phyloP scores from a whole-genome alignment of 2,888 invertebrate genomes.

The Xylota sylvarum region DNA sequence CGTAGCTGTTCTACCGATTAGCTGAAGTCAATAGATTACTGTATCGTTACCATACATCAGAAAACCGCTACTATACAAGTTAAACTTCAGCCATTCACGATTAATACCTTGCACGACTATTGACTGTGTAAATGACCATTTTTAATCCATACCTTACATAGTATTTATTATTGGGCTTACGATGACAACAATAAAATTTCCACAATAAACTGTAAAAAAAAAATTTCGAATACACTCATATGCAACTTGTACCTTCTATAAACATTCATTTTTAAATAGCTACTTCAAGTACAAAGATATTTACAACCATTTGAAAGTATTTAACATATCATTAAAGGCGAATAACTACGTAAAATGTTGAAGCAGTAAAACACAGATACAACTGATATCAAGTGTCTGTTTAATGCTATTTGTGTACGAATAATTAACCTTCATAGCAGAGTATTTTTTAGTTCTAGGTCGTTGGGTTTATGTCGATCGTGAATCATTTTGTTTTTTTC shows the following conservation, averaged over 20 bases:
- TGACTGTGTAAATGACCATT: no score
- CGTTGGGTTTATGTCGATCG: not conserved
- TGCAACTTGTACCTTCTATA: not conserved
- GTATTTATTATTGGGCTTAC: no score
- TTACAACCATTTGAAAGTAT: not conserved
- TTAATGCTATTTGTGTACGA: not conserved
- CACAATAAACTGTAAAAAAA: not conserved
- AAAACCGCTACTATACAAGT: no score
- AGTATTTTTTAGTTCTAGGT: not conserved
- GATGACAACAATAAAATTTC: no score
- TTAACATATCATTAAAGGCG: not conserved
- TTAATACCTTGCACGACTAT: no score
- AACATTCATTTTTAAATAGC: not conserved
- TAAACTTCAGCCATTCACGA: no score
- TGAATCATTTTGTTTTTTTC: not conserved
- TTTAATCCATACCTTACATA: no score
- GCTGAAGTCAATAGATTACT: no score
- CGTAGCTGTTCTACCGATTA: no score
- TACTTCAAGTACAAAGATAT: not conserved
- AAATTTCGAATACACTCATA: not conserved
- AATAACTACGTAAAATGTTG: not conserved
- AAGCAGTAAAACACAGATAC: not conserved
- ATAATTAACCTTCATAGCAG: conserved; percentile 2
- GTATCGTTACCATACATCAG: no score
- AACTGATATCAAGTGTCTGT: not conserved